A percentile compares a stretch with the other conserved stretches of the same genome.
phyloP scores from a whole-genome alignment of 2,888 invertebrate species.

The Aspidiotus destructor region DNA sequence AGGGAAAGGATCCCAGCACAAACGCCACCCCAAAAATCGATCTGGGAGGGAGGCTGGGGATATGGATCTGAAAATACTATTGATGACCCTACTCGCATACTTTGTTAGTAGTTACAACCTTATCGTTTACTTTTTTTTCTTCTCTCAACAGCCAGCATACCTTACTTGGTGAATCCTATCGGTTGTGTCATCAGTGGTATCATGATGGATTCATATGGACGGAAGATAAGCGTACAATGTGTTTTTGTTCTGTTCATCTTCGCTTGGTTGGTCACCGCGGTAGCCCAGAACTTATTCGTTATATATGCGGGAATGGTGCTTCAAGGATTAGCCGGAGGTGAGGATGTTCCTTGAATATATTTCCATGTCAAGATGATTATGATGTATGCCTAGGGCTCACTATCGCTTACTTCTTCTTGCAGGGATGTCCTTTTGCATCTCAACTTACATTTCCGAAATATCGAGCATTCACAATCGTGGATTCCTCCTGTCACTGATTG shows the following conservation, averaged over 20 bases:
- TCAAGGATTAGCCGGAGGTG: constrained; percentile 19
- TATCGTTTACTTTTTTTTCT: not conserved
- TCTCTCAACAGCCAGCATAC: constrained; percentile 9
- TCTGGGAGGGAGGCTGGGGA: too few relatives aligned
- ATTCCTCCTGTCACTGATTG: constrained; percentile 11
- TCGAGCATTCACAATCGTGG: constrained; percentile 6
- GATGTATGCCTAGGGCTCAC: not conserved
- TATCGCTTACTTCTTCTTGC: not conserved
- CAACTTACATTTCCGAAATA: constrained; percentile 20
- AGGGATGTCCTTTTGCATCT: constrained; percentile 15
- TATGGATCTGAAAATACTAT: too few relatives aligned
- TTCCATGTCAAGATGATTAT: not conserved
- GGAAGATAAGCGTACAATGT: constrained; percentile 1
- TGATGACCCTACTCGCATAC: too few relatives aligned
- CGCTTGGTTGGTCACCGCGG: constrained; percentile 7
- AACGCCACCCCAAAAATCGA: too few relatives aligned
- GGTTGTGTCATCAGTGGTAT: constrained; percentile 17
- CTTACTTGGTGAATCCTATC: constrained; percentile 9
- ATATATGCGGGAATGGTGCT: constrained; percentile 15
- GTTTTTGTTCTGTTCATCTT: constrained; percentile 10
- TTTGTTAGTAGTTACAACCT: too few relatives aligned
- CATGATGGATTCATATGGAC: constrained; percentile 17
- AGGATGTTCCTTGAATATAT: too few relatives aligned
- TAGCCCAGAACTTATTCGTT: constrained; percentile 6
- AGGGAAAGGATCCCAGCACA: too few relatives aligned